Conservation (phyloP, 2,797 vertebrate genomes). For the Siniperca obscura region DNA sequence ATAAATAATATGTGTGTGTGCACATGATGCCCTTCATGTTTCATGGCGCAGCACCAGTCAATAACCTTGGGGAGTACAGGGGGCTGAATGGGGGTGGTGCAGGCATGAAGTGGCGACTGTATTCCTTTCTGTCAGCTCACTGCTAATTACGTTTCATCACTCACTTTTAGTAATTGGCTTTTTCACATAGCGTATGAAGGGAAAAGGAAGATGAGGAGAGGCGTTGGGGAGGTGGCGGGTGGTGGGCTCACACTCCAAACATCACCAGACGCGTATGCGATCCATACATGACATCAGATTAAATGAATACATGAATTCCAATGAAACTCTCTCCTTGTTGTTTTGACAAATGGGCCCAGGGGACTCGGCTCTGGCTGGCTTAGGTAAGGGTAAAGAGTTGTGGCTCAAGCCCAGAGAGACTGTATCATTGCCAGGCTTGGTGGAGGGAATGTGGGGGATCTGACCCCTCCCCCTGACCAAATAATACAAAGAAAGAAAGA, state of each 20-base stretch:
- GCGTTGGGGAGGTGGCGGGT: not conserved
- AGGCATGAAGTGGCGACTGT: conserved; percentile 42
- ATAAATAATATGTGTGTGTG: conserved; percentile 47
- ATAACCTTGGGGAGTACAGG: conserved; percentile 56
- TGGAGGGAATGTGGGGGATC: conserved; percentile 8
- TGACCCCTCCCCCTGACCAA: not conserved
- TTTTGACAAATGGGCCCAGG: conserved; percentile 66
- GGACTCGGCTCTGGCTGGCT: conserved; percentile 37
- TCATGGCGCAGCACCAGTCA: conserved; percentile 60
- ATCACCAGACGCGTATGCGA: conserved; percentile 48
- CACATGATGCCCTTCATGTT: conserved; percentile 61
- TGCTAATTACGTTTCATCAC: conserved; percentile 82
- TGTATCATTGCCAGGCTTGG: not conserved
- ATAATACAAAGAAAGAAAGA: not conserved
- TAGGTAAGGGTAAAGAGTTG: conserved; percentile 32
- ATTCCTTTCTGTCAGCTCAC: conserved; percentile 67
- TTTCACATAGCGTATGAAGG: conserved; percentile 57
- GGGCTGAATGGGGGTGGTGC: not conserved
- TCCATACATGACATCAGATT: conserved; percentile 87
- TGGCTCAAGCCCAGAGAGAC: conserved; percentile 8
- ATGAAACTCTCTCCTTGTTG: conserved; percentile 62
- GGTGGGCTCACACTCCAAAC: conserved; percentile 42
- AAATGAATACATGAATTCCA: conserved; percentile 84
- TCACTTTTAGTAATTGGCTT: conserved; percentile 82
- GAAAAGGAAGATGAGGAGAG: conserved; percentile 24